Evolutionary conservation across 2,888 invertebrate species (phyloP).

Genomic region (Bombylius major): DNA sequence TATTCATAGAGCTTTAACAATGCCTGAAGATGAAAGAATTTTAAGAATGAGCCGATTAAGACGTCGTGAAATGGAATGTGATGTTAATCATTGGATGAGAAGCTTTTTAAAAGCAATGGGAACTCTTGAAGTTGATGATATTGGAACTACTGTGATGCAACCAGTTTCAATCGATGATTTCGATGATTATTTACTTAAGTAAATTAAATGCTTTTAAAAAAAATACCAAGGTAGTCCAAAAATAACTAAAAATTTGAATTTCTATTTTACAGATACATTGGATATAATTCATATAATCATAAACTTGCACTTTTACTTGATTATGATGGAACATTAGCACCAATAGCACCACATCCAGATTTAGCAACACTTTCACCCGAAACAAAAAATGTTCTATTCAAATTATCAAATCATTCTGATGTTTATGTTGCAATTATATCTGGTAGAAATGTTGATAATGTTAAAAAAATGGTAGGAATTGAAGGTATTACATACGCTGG

Average conservation of each 20-base stretch:
- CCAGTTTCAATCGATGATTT: constrained; percentile 86
- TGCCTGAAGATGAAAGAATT: constrained; percentile 80
- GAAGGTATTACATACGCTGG: constrained; percentile 85
- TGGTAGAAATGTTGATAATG: constrained; percentile 75
- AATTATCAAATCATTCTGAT: constrained; percentile 72
- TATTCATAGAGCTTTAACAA: constrained; percentile 72
- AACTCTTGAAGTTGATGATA: constrained; percentile 67
- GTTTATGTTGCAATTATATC: constrained; percentile 80
- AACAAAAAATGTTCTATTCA: constrained; percentile 69
- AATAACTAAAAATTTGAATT: not conserved
- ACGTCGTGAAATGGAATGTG: constrained; percentile 65
- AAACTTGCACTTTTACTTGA: constrained; percentile 73
- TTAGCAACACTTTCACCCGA: constrained; percentile 74
- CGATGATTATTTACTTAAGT: constrained; percentile 78
- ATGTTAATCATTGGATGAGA: constrained; percentile 82
- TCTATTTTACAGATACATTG: constrained; percentile 54
- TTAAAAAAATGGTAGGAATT: constrained; percentile 82
- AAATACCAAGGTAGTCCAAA: not conserved
- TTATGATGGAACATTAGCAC: constrained; percentile 80
- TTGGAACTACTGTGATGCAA: constrained; percentile 74
- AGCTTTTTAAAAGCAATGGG: constrained; percentile 80
- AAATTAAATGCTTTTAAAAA: constrained; percentile 28
- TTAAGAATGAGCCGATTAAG: constrained; percentile 76
- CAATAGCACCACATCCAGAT: constrained; percentile 81
- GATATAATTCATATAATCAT: constrained; percentile 68